Base-by-base conservation (phyloP, 2,797 vertebrate species). In the Periparus ater region DNA sequence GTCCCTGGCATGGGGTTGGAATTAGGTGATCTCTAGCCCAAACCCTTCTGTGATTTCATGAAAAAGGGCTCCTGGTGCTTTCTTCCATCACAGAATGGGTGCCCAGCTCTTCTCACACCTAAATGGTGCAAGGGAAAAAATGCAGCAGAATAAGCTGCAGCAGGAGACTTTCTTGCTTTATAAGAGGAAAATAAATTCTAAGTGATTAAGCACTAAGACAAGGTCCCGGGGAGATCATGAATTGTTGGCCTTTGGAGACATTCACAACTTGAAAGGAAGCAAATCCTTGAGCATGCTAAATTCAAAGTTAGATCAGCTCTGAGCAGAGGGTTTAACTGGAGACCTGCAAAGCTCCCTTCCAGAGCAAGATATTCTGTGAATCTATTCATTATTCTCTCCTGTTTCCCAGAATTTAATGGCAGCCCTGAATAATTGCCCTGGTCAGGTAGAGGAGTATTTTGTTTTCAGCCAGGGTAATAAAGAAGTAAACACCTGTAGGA, bases 121-220 rank as follows among this genome's bases (percentile, higher is more conserved):
- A 7, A 32, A 21, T 3, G 7, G 13, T 18, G 6, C 15, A 47
- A 72, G 8, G 13, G 62, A 13, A 88, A 88, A 71, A 58, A 72
- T 80, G 54, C 29, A 71, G 57, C 8, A 63, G 36, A 27, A 20
- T 2, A 27, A 54, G 25, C 0, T 82, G 7, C 20, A 85, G 34
- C 7, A 62, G 38, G 30, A 29, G 22, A 68, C 58, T n/a, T 86
- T 84, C 70, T 86, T 29, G 11, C 9, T 78, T 57, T 23, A 5
- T 44, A 68, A 40, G 10, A 78, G 5, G 66, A 88, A 94, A 81
- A 86, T 57, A 81, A 90, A 86, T 72, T 88, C 40, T 60, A 66
- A 62, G 22, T 80, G 22, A 54, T 70, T 44, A 88, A 77, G 27
- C 16, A 17, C 12, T 12, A 80, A 29, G 57, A 54, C 19, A 75